Evolutionary conservation across 2,888 invertebrate genomes (phyloP).

Genomic region (Agriopis aurantiaria): DNA sequence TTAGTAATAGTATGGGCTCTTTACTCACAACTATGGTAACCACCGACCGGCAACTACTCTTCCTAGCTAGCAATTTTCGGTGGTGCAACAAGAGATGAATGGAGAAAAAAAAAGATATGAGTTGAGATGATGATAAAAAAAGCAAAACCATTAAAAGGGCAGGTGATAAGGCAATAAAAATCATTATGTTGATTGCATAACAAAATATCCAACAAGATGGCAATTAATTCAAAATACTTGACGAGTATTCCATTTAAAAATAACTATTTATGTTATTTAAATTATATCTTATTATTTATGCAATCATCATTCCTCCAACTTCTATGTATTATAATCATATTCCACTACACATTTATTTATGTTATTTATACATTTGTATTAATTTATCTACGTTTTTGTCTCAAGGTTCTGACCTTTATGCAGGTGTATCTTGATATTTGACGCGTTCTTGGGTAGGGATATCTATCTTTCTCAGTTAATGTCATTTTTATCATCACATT

Average conservation of each 20-base stretch:
- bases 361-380: conserved; percentile 45
- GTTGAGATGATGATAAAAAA: conserved; percentile 47
- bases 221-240: conserved; percentile 41
- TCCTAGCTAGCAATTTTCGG: conserved; percentile 39
- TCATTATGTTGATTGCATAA: conserved; percentile 66
- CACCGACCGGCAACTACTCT: conserved; percentile 45
- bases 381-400: conserved; percentile 45
- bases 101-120: conserved; percentile 43
- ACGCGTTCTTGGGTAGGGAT: conserved; percentile 21
- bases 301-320: conserved; percentile 62
- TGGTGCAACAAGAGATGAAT: conserved; percentile 22
- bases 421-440: conserved; percentile 32
- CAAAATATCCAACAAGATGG: conserved; percentile 37
- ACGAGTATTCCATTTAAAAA: conserved; percentile 21
- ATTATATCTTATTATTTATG: conserved; percentile 59
- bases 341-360: conserved; percentile 46
- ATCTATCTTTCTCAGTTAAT: conserved; percentile 26
- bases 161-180: conserved; percentile 55
- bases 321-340: conserved; percentile 37
- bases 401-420: conserved; percentile 54
- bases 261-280: conserved; percentile 32
- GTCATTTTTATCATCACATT: conserved; percentile 9
- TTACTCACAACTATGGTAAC: conserved; percentile 36
- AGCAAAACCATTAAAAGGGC: conserved; percentile 57
- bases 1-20: conserved; percentile 39